Conservation (phyloP, 2,797 vertebrate species). For the Acridotheres tristis region DNA sequence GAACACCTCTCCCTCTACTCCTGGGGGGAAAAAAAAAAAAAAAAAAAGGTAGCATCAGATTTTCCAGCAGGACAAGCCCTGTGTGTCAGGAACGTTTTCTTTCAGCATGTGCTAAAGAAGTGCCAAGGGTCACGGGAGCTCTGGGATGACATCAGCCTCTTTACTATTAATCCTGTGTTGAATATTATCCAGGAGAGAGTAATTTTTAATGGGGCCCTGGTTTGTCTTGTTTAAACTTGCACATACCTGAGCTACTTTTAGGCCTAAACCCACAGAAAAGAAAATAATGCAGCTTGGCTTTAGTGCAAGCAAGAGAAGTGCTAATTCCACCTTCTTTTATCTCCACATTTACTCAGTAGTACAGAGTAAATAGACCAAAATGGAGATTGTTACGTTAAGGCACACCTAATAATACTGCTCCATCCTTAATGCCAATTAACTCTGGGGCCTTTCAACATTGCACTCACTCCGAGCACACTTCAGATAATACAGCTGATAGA, state of each 20-base stretch:
- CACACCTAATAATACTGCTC: conserved; percentile 38
- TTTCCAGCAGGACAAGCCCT: conserved; percentile 29
- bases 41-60: background rate
- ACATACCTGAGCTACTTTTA: conserved; percentile 71
- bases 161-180: conserved; percentile 61
- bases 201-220: conserved; percentile 66
- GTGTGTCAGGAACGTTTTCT: background rate
- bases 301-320: conserved; percentile 34
- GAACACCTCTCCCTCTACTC: background rate
- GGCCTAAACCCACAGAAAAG: conserved; percentile 54
- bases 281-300: conserved; percentile 62
- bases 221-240: conserved; percentile 67
- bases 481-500: conserved; percentile 25
- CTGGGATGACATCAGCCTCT: conserved; percentile 61
- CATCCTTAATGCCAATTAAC: conserved; percentile 30
- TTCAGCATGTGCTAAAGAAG: conserved; percentile 6
- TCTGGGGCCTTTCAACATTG: background rate
- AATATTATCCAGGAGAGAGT: conserved; percentile 72
- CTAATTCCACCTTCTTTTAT: conserved; percentile 65
- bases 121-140: conserved; percentile 53
- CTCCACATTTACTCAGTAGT: conserved; percentile 43
- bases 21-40: background rate
- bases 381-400: conserved; percentile 34
- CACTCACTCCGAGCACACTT: background rate
- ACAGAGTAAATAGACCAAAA: conserved; percentile 19